These are phyloP conservation scores for Macropus fuliginosus DNA, from an alignment of 2,797 vertebrate genomes.

Conservation along the genomic window DNA sequence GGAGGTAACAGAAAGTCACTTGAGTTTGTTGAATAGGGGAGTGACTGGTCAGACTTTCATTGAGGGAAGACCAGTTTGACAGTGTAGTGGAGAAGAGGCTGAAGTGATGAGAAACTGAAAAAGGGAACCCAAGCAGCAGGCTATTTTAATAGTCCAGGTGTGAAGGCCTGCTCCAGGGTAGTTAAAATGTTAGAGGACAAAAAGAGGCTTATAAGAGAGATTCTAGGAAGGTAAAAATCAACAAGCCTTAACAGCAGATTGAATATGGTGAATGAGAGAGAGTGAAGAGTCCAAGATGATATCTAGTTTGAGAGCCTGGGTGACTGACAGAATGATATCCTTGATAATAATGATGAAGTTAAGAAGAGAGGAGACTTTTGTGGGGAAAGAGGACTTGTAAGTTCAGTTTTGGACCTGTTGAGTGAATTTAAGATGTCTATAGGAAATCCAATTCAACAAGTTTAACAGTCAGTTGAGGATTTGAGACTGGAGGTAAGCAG, in stretches of 20 bases:
- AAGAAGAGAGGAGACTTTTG: neutral
- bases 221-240: neutral
- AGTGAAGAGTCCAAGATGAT: neutral
- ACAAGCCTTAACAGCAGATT: neutral
- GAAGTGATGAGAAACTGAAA: neutral
- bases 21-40: neutral
- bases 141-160: neutral
- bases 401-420: neutral
- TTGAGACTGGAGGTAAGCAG: neutral
- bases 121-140: neutral
- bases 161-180: neutral
- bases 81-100: neutral
- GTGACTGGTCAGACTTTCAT: neutral
- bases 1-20: neutral
- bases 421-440: neutral
- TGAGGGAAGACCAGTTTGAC: neutral
- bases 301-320: neutral
- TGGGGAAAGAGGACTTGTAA: neutral
- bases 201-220: neutral
- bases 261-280: neutral
- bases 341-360: neutral
- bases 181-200: neutral
- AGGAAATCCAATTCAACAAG: neutral
- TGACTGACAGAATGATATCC: neutral
- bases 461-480: neutral